phyloP scores from a whole-genome alignment of 2,888 invertebrate genomes.

The Adelognathus sp. region DNA sequence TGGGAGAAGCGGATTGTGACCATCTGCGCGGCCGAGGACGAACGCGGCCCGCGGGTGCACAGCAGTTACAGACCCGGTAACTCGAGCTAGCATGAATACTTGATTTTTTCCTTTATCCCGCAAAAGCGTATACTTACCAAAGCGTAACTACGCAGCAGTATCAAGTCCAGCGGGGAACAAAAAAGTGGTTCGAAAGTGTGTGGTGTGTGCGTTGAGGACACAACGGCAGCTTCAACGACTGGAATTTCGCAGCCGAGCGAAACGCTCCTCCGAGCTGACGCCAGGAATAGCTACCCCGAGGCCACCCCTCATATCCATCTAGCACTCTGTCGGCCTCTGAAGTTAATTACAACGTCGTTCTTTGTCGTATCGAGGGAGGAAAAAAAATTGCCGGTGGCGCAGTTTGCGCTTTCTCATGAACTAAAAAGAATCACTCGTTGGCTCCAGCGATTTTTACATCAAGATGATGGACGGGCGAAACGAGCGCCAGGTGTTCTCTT shows the following conservation, averaged over 20 bases:
- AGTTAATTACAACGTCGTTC: conserved; percentile 35
- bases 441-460: conserved; percentile 19
- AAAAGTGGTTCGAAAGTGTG: conserved; percentile 9
- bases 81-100: conserved; percentile 37
- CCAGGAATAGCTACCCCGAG: conserved; percentile 10
- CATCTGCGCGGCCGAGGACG: not conserved
- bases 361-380: conserved; percentile 13
- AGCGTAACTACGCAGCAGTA: conserved; percentile 12
- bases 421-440: conserved; percentile 22
- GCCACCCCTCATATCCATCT: conserved; percentile 27
- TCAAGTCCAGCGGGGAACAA: not conserved
- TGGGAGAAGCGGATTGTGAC: conserved; percentile 2
- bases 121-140: conserved; percentile 16
- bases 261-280: conserved; percentile 16
- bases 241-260: conserved; percentile 16
- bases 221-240: not conserved
- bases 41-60: not conserved
- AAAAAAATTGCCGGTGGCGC: conserved; percentile 21
- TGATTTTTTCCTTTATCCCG: conserved; percentile 39
- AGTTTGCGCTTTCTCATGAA: not conserved
- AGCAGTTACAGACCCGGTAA: conserved; percentile 12
- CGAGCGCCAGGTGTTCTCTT: not conserved
- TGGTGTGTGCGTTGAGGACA: not conserved
- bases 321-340: conserved; percentile 24
- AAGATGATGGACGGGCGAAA: not conserved